Evolutionary conservation across 1,140 invertebrate genomes (phyloP).

Genomic region (Aphis craccivora): DNA sequence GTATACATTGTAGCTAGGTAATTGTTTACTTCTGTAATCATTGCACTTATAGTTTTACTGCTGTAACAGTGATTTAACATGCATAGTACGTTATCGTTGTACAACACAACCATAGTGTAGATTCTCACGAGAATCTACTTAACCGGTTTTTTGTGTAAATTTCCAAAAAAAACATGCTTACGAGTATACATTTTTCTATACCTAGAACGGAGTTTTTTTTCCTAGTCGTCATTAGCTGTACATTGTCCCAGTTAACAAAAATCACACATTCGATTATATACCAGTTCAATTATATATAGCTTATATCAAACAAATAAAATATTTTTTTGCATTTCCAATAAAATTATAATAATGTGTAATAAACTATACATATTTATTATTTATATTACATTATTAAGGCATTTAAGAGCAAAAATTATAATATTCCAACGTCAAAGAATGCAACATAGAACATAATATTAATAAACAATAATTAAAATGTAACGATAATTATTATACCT

Average conservation of each 20-base stretch:
- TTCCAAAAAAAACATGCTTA: conserved; percentile 23
- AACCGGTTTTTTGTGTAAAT: conserved; percentile 48
- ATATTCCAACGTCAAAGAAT: background rate
- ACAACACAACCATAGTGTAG: background rate
- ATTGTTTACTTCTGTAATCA: background rate
- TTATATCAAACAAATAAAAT: background rate
- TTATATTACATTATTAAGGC: background rate
- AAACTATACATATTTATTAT: background rate
- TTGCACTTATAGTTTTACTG: background rate
- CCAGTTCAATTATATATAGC: background rate
- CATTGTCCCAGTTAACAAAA: conserved; percentile 43
- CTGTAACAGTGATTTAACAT: conserved; percentile 8
- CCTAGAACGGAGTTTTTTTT: conserved; percentile 4
- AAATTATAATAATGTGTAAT: background rate
- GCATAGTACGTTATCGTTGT: background rate
- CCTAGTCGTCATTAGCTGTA: conserved; percentile 42
- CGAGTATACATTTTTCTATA: conserved; percentile 6
- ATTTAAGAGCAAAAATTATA: background rate
- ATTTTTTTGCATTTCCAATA: background rate
- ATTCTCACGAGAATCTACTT: conserved; percentile 41
- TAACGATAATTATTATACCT: background rate
- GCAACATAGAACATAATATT: background rate
- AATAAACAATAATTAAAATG: background rate
- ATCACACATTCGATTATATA: conserved; percentile 40
- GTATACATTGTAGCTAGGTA: background rate